phyloP scores from a whole-genome alignment of 1,140 invertebrate genomes.

The Nixonia krombeini region DNA sequence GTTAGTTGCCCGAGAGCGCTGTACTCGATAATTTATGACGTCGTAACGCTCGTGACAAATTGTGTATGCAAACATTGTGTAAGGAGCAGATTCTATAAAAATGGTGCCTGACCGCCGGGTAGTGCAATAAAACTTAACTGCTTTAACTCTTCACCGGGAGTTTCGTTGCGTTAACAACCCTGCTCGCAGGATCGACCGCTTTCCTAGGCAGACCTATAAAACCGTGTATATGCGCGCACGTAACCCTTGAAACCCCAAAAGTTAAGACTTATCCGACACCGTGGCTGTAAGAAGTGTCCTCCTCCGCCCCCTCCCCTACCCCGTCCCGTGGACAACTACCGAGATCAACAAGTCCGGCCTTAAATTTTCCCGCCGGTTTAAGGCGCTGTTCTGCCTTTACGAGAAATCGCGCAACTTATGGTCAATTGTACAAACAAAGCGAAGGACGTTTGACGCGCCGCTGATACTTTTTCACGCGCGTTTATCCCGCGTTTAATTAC shows the following conservation, averaged over 20 bases:
- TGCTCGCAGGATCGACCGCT: too few relatives aligned
- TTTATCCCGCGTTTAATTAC: constrained; percentile 1
- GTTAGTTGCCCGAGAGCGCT: constrained; percentile 38
- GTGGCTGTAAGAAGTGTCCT: constrained; percentile 12
- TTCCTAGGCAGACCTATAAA: constrained; percentile 53
- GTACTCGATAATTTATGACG: constrained; percentile 60
- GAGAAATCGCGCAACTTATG: background rate
- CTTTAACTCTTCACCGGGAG: too few relatives aligned
- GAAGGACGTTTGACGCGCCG: background rate
- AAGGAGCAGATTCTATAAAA: constrained; percentile 60
- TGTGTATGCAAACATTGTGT: constrained; percentile 67
- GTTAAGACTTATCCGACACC: constrained; percentile 10
- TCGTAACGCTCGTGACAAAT: constrained; percentile 66
- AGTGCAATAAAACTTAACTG: constrained; percentile 65
- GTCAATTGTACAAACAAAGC: background rate
- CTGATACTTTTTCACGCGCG: background rate
- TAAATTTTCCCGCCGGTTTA: background rate
- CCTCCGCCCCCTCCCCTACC: constrained; percentile 21
- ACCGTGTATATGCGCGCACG: constrained; percentile 32
- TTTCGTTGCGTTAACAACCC: constrained; percentile 34
- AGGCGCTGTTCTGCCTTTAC: background rate
- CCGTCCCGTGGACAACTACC: constrained; percentile 2
- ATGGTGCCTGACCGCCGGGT: constrained; percentile 50
- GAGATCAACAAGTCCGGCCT: constrained; percentile 14
- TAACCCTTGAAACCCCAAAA: constrained; percentile 35